Conservation (phyloP, 2,113 vertebrate genomes). For the Vombatus ursinus region DNA sequence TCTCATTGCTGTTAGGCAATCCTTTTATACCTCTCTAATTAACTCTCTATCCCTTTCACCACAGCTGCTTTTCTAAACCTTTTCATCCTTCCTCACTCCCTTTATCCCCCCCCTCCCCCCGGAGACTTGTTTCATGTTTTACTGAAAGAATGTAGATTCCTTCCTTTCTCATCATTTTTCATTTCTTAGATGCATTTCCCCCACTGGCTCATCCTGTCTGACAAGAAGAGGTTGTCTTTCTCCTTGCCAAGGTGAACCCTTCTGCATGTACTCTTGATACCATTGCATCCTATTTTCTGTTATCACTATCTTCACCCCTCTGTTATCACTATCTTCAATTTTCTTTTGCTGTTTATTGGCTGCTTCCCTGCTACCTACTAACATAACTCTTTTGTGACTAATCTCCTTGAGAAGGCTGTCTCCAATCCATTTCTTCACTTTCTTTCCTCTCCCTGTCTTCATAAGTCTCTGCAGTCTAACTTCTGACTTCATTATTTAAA, state of each 20-base stretch:
- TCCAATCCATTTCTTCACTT: no score
- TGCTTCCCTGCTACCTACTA: no score
- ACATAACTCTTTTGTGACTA: neutral
- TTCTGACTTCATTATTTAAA: neutral
- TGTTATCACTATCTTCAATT: no score
- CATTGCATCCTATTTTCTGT: neutral
- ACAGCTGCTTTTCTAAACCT: neutral
- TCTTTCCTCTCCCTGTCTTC: no score
- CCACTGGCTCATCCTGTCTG: neutral
- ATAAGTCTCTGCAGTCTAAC: no score
- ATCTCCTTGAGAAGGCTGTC: neutral
- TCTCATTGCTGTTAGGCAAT: neutral
- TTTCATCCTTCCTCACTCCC: neutral
- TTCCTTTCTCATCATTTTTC: neutral
- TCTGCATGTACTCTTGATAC: neutral
- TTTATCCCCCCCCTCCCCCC: neutral
- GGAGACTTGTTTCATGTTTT: neutral
- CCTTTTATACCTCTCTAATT: neutral
- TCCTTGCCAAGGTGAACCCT: neutral
- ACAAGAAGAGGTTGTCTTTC: neutral
- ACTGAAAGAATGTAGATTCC: no score
- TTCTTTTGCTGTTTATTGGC: no score
- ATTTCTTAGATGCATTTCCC: neutral
- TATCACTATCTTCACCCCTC: no score
- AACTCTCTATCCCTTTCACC: neutral